Evolutionary conservation across 2,113 vertebrate genomes (phyloP).

Genomic region (human (Homo sapiens)): DNA sequence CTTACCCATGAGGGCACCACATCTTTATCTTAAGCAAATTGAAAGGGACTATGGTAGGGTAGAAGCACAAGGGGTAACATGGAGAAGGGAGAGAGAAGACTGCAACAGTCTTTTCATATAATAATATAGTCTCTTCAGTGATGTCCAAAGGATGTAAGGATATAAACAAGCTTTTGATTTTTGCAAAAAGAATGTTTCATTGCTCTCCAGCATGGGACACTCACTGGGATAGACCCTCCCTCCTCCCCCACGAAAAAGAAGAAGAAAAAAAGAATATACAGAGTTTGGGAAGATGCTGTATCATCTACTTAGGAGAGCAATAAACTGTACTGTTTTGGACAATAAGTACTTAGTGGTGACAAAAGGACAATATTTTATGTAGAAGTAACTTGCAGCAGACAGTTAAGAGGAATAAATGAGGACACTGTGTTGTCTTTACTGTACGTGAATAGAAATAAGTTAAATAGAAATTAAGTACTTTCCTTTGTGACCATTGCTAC

Average conservation of each 20-base stretch:
- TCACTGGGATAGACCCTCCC: neutral
- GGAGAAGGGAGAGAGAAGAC: neutral
- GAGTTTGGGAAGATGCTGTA: neutral
- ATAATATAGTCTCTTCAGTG: neutral
- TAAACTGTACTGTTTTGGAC: neutral
- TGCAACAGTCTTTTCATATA: neutral
- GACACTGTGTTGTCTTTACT: neutral
- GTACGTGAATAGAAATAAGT: slow-evolving; percentile 9
- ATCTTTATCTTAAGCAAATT: neutral
- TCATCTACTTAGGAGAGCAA: slow-evolving; percentile 29
- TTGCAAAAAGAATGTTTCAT: neutral
- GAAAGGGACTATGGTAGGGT: neutral
- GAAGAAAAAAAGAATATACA: neutral
- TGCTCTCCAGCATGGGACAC: neutral
- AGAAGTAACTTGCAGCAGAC: neutral
- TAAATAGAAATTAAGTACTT: slow-evolving; percentile 33
- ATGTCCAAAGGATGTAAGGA: neutral
- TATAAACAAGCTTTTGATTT: neutral
- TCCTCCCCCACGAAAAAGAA: neutral
- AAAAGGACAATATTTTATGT: neutral
- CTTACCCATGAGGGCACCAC: neutral
- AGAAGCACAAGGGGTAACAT: neutral
- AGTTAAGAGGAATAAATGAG: neutral
- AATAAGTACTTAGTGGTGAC: neutral
- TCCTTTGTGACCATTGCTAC: neutral